A percentile compares a stretch with the other conserved stretches of the same genome.
These are phyloP conservation scores for Sipha flava DNA, from an alignment of 1,140 invertebrate genomes.

Conservation along the genomic window DNA sequence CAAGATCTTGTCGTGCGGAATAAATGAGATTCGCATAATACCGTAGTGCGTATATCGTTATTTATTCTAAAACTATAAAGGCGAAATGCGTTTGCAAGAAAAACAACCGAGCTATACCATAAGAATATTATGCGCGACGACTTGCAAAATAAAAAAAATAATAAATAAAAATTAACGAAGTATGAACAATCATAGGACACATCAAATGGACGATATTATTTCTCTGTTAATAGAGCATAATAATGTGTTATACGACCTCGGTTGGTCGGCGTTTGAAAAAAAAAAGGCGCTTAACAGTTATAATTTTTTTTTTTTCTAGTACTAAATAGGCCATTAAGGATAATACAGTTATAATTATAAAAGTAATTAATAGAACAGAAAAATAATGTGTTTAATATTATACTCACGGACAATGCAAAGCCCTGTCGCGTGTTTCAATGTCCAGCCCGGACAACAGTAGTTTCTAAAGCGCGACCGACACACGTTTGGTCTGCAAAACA, in stretches of 20 bases:
- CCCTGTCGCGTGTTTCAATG: conserved; percentile 56
- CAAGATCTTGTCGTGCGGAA: too few relatives aligned
- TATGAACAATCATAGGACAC: too few relatives aligned
- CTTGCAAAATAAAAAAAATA: too few relatives aligned
- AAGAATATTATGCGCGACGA: too few relatives aligned
- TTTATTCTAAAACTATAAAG: too few relatives aligned
- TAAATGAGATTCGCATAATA: too few relatives aligned
- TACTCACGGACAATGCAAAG: conserved; percentile 77
- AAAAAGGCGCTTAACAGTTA: background rate
- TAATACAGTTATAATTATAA: too few relatives aligned
- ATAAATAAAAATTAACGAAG: too few relatives aligned
- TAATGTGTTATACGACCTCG: background rate
- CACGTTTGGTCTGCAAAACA: conserved; percentile 64
- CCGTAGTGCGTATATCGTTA: too few relatives aligned
- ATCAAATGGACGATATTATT: too few relatives aligned
- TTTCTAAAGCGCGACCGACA: conserved; percentile 59
- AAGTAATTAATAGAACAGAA: background rate
- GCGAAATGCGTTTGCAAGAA: too few relatives aligned
- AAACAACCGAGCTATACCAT: too few relatives aligned
- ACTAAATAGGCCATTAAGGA: background rate
- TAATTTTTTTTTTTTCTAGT: background rate
- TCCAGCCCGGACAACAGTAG: conserved; percentile 78
- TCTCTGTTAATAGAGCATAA: background rate
- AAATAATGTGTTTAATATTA: background rate
- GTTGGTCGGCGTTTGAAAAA: background rate